Evolutionary conservation across 2,797 vertebrate species (phyloP).

Genomic region (Sarcoramphus papa): DNA sequence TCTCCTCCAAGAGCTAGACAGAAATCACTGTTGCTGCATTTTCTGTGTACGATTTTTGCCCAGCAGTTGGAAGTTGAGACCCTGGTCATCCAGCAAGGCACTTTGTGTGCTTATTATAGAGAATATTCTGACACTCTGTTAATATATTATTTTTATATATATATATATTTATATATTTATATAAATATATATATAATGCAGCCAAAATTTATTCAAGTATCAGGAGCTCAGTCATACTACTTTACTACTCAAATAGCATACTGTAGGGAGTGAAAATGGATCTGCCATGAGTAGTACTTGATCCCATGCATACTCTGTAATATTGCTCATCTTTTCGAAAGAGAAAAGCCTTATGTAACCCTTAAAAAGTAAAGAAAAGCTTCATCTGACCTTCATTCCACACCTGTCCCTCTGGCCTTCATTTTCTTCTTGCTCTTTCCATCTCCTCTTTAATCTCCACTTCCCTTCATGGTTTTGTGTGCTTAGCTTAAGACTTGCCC

Average conservation of each 20-base stretch:
- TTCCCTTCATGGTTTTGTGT: not conserved
- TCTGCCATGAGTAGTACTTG: not conserved
- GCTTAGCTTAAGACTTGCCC: not conserved
- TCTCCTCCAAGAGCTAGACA: not conserved
- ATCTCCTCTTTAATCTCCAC: not conserved
- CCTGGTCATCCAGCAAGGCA: not conserved
- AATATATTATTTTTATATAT: not conserved
- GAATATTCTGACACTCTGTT: not conserved
- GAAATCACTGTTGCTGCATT: not conserved
- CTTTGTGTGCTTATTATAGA: not conserved
- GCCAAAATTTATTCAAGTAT: not conserved
- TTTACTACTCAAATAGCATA: not conserved
- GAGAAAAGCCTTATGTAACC: not conserved
- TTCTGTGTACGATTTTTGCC: not conserved
- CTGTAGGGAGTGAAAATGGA: not conserved
- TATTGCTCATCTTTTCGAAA: not conserved
- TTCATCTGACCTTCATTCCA: not conserved
- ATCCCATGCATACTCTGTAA: not conserved
- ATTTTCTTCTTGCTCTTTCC: not conserved
- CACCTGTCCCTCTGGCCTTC: not conserved
- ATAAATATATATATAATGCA: not conserved
- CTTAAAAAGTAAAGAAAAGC: not conserved
- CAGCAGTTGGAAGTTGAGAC: not conserved
- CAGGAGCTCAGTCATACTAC: not conserved
- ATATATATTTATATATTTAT: not conserved